Conservation (phyloP, 2,888 invertebrate genomes). For the Platycheirus albimanus region DNA sequence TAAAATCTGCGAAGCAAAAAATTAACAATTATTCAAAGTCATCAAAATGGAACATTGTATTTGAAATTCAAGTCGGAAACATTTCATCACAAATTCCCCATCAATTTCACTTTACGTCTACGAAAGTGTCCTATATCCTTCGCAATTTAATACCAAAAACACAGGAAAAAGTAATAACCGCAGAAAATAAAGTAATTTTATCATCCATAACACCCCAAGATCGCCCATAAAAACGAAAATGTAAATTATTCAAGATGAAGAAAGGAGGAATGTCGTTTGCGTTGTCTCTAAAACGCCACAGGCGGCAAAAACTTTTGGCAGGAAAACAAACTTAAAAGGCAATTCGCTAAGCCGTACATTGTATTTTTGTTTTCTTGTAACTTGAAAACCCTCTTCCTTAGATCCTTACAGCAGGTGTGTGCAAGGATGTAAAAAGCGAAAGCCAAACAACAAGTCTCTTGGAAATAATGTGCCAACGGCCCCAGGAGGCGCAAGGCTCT, state of each 20-base stretch:
- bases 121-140: background rate
- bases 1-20: constrained; percentile 5
- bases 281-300: constrained; percentile 42
- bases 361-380: background rate
- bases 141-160: background rate
- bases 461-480: constrained; percentile 51
- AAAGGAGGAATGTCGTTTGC: constrained; percentile 23
- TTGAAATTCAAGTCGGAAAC: constrained; percentile 40
- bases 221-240: constrained; percentile 63
- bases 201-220: constrained; percentile 46
- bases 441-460: constrained; percentile 54
- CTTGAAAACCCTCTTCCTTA: background rate
- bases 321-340: constrained; percentile 40
- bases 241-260: constrained; percentile 51
- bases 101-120: constrained; percentile 43
- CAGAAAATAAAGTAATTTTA: constrained; percentile 62
- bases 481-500: constrained; percentile 4
- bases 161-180: constrained; percentile 24
- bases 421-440: constrained; percentile 14
- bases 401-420: constrained; percentile 37
- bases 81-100: constrained; percentile 51
- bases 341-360: constrained; percentile 53
- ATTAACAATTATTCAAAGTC: constrained; percentile 16
- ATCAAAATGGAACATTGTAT: constrained; percentile 34
- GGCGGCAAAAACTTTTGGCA: constrained; percentile 32